A percentile compares a stretch with the other conserved stretches of the same genome.
Evolutionary conservation across 2,113 vertebrate genomes (phyloP).

Genomic region (Oreocharis arfaki): DNA sequence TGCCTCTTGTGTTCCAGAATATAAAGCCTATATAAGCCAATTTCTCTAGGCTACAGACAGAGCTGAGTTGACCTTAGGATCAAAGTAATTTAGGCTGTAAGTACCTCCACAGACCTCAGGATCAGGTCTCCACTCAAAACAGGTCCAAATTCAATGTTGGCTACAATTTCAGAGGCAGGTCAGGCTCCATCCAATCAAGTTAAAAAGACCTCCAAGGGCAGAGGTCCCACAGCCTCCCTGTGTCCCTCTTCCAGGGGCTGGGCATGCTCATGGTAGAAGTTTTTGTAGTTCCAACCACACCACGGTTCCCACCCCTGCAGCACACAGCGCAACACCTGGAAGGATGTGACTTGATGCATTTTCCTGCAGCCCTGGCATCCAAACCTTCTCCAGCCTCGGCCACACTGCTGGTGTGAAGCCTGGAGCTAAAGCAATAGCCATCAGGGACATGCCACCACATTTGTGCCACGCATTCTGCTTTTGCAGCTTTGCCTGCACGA

Average conservation of each 20-base stretch:
- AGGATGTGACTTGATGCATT: background rate
- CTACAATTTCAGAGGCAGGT: background rate
- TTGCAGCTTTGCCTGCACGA: fast-evolving
- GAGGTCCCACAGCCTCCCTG: background rate
- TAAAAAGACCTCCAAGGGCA: background rate
- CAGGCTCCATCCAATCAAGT: background rate
- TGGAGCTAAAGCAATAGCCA: fast-evolving
- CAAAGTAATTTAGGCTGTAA: background rate
- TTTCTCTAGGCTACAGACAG: background rate
- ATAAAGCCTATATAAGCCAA: background rate
- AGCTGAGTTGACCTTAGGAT: background rate
- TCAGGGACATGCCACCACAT: fast-evolving
- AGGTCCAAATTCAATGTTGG: background rate
- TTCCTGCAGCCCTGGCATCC: background rate
- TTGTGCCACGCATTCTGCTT: fast-evolving
- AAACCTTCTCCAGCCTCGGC: background rate
- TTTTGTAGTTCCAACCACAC: background rate
- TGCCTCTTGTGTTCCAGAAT: background rate
- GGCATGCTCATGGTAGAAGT: background rate
- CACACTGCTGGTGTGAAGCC: background rate
- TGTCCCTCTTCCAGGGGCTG: background rate
- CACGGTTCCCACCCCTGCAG: background rate
- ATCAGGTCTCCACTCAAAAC: background rate
- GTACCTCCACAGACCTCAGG: background rate
- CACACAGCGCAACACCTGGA: fast-evolving